Evolutionary conservation across 2,113 vertebrate genomes (phyloP), one percentile per base, ranked within the genome.

Genomic region (Bubo bubo): DNA sequence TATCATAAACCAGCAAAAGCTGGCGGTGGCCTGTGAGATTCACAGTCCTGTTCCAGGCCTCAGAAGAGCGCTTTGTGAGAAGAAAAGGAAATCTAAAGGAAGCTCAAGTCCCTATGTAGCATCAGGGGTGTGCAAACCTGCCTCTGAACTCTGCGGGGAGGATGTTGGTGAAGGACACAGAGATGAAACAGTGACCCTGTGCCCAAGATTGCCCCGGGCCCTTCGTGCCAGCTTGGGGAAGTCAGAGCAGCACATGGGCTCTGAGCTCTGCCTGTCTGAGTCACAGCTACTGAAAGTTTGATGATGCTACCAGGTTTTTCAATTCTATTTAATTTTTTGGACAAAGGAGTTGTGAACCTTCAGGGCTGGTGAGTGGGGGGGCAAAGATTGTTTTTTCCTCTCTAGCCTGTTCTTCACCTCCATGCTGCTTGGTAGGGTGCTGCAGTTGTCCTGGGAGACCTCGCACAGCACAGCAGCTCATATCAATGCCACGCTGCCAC

Each of bases 201-300:
- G 74, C 56, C 73, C 27, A 10, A 2, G 39, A 8, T 23, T 18
- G 63, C 14, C 34, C 16, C 17, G 10, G 39, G 37, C 30, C 56
- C 41, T 62, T 63, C 17, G 23, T 7, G 2, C 7, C 3, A 2
- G 50, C 49, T 41, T 8, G 2, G 43, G 35, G 34, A 14, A 14
- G 13, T 21, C 6, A 1, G 14, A 50, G 71, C 9, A 35, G 32
- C 28, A 4, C 16, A 1, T 1, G 8, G 30, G 37, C 49, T 53
- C 55, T 6, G 19, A 70, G 50, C 62, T 52, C 15, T 12, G 45
- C 1, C 0, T 32, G 20, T 4, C 63, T 18, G 27, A 68, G 39
- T 34, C 45, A 59, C n/a, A 53, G 30, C 41, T 55, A 2, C 56
- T 84, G 14, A 10, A 5, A 55, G 39, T 39, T 28, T 43, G 59